Evolutionary conservation across 2,888 invertebrate genomes (phyloP), one percentile per base, ranked within the genome.

Genomic region (Platypus cylindrus): DNA sequence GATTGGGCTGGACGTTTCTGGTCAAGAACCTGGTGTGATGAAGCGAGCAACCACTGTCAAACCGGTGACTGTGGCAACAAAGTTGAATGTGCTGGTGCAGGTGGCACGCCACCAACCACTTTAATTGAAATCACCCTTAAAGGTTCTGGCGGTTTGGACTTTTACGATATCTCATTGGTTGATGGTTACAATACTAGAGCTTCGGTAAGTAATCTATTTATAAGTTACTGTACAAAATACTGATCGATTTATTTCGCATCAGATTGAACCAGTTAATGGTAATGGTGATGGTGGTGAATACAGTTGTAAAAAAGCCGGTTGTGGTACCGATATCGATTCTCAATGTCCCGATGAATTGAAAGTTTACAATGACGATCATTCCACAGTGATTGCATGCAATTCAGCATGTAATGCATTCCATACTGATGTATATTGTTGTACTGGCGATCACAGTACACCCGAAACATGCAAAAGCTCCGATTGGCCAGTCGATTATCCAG

Each of bases 161-260:
- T 56, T 50, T 68, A 68, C 48, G 67, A 67, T 45, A 52, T 68
- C 36, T 64, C 63, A 12, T 48, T 65, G 20, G 68, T 67, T 8
- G 67, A 68, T 50, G 68, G 67, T 3, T 67, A 62, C 55, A 67
- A 66, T 46, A 44, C 62, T 5, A 49, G 52, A 30, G 52, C 55
- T 16, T 42, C 50, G 35, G 58, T 60, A 40, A 50, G 50, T 27
- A 16, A 11, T 22, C 22, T 22, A 22, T 9, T 22, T 22, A 8
- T 8, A 8, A 9, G 9, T 7, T 9, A 22, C 22, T 8, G 22
- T 22, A n/a, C n/a, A n/a, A n/a, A n/a, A n/a, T n/a, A n/a, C n/a
- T n/a, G n/a, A n/a, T n/a, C n/a, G 15, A 32, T 29, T n/a, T 17
- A 11, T 28, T 41, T 34, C 18, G 36, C 41, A 49, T 12, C 35